Base-by-base conservation (phyloP, 2,113 vertebrate species). In the Amblyopsis rosae region DNA sequence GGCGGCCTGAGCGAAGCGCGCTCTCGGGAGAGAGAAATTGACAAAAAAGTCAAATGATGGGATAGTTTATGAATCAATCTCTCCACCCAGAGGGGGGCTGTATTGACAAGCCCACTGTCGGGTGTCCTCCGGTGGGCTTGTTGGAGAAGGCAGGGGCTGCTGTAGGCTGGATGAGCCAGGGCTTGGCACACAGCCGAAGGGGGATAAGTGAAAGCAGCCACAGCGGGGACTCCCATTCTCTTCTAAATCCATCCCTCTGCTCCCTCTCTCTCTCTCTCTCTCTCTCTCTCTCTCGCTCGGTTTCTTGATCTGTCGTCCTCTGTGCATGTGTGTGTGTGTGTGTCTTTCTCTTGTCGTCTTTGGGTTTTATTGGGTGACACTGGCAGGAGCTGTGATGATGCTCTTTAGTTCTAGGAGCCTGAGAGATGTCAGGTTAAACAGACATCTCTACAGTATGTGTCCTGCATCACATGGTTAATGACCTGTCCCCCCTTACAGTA, bases 331-430 rank as follows among this genome's bases (percentile, higher is more conserved):
- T 80, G 51, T 69, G 10, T 77, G 65, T 84, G 19, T 19, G 19
- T 19, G 19, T 26, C 41, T 57, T 45, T 58, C 53, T 58, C 65
- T 15, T 32, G 17, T 80, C 7, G 35, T 35, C 35, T 47, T 46
- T 45, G 19, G 35, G 32, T 17, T 16, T 19, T 53, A 53, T 41
- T 41, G 1, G 35, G 60, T 83, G 73, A 79, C 50, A 61, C 71
- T 87, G 82, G 84, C 83, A 80, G 80, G 71, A 71, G 70, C 77
- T 69, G 54, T 60, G 65, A 69, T 79, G 67, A 87, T 62, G 58
- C 53, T 84, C 49, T 85, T 80, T 54, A 86, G 68, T 73, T 79
- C 71, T 67, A 58, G 73, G 75, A 83, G 70, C 80, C 79, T 68
- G 79, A 76, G 73, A 69, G 74, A 77, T 73, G 72, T 82, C 72